These are phyloP conservation scores for Pseudochirops cupreus DNA, from an alignment of 2,797 vertebrate species.

Conservation along the genomic window DNA sequence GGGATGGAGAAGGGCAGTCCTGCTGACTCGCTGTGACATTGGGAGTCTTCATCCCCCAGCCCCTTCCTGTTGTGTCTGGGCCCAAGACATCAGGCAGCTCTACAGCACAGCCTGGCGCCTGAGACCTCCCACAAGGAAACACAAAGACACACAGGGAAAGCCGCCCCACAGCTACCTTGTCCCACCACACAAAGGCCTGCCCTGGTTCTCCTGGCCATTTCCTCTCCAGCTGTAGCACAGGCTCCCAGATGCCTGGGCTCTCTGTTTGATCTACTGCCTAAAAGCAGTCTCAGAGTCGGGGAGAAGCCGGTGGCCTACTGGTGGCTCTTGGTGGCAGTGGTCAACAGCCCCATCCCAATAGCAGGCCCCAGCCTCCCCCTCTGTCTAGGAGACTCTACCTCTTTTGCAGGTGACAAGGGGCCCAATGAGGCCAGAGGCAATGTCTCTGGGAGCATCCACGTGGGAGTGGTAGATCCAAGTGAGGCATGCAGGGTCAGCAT, in stretches of 20 bases:
- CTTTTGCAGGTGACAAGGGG: conserved; percentile 88
- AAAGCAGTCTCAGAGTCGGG: neutral
- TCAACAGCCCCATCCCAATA: too few species aligned
- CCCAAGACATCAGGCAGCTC: neutral
- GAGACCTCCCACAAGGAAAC: neutral
- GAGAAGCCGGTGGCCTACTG: neutral
- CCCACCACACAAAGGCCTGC: neutral
- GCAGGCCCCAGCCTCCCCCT: conserved; percentile 14
- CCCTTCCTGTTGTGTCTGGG: neutral
- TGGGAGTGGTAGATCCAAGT: conserved; percentile 92
- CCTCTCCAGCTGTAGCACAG: neutral
- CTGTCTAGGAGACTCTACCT: conserved; percentile 76
- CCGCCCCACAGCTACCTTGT: neutral
- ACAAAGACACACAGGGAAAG: neutral
- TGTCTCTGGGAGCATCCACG: conserved; percentile 88
- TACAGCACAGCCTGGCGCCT: neutral
- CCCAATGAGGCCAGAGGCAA: conserved; percentile 89
- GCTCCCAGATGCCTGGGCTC: neutral
- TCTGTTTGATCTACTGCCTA: neutral
- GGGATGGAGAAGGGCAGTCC: neutral
- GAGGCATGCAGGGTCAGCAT: conserved; percentile 86
- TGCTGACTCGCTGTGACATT: neutral
- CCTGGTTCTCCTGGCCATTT: neutral
- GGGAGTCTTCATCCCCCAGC: neutral
- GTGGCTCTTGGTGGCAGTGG: neutral